Evolutionary conservation across 2,888 invertebrate genomes (phyloP).

Genomic region (Dichetophora obliterata): DNA sequence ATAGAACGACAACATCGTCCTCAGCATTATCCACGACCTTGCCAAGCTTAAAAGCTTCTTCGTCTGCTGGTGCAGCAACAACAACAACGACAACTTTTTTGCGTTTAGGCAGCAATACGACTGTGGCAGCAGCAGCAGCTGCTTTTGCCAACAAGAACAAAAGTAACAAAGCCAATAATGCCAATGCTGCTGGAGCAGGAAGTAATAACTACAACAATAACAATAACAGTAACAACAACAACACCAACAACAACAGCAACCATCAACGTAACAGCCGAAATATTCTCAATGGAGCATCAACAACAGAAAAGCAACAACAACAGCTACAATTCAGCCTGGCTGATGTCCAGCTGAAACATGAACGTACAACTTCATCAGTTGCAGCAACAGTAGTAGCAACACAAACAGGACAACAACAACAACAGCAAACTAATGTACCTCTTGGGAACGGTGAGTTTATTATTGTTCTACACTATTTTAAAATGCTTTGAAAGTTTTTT

Average conservation of each 20-base stretch:
- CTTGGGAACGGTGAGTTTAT: conserved; percentile 69
- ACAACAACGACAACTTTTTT: conserved; percentile 58
- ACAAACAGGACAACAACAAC: conserved; percentile 44
- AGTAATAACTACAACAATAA: conserved; percentile 48
- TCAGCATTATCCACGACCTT: conserved; percentile 50
- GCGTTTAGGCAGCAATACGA: conserved; percentile 56
- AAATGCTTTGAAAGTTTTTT: too few relatives aligned
- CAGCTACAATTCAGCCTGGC: conserved; percentile 54
- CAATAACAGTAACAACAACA: too few relatives aligned
- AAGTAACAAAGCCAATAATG: conserved; percentile 49
- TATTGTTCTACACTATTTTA: conserved; percentile 25
- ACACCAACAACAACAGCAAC: conserved; percentile 53
- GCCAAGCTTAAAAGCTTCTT: conserved; percentile 42
- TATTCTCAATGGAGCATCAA: conserved; percentile 48
- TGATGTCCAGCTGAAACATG: conserved; percentile 61
- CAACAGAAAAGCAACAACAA: conserved; percentile 47
- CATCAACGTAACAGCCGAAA: conserved; percentile 51
- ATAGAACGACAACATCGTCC: conserved; percentile 42
- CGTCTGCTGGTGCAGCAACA: conserved; percentile 42
- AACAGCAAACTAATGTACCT: conserved; percentile 66
- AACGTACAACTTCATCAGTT: conserved; percentile 45
- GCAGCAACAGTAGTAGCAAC: conserved; percentile 53
- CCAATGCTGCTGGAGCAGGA: conserved; percentile 42
- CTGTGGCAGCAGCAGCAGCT: conserved; percentile 47
- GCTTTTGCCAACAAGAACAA: conserved; percentile 47